Conservation (phyloP, 2,888 invertebrate species). For the Tenthredo mesomela region DNA sequence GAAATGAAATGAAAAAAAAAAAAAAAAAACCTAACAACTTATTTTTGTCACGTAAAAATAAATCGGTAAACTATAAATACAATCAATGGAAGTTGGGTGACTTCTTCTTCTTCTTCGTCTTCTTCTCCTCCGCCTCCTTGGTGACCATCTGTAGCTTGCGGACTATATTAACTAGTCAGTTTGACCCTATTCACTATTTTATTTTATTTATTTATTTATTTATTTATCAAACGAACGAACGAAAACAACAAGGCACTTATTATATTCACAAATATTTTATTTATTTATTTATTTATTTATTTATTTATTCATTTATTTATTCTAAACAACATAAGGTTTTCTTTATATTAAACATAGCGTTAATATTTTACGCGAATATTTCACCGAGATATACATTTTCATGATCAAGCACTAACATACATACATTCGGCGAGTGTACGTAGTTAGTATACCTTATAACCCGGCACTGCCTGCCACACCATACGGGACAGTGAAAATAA, state of each 20-base stretch:
- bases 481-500: constrained; percentile 9
- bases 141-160: constrained; percentile 69
- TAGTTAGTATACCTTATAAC: too few species aligned
- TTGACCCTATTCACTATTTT: constrained; percentile 20
- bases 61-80: constrained; percentile 72
- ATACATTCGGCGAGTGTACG: constrained; percentile 7
- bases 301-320: constrained; percentile 53
- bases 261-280: constrained; percentile 49
- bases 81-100: constrained; percentile 72
- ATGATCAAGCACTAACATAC: constrained; percentile 60
- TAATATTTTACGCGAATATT: constrained; percentile 61
- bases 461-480: too few species aligned
- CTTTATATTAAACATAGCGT: constrained; percentile 58
- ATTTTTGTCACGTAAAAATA: constrained; percentile 52
- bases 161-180: constrained; percentile 34
- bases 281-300: constrained; percentile 47
- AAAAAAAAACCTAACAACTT: background rate
- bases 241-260: constrained; percentile 28
- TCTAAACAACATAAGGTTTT: constrained; percentile 56
- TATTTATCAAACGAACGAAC: background rate
- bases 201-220: constrained; percentile 13
- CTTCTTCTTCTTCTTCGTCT: constrained; percentile 55
- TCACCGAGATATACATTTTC: constrained; percentile 64
- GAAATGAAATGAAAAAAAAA: background rate
- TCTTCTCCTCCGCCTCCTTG: constrained; percentile 58